These are phyloP conservation scores for Etheostoma cragini DNA, from an alignment of 2,113 vertebrate species.

Conservation along the genomic window DNA sequence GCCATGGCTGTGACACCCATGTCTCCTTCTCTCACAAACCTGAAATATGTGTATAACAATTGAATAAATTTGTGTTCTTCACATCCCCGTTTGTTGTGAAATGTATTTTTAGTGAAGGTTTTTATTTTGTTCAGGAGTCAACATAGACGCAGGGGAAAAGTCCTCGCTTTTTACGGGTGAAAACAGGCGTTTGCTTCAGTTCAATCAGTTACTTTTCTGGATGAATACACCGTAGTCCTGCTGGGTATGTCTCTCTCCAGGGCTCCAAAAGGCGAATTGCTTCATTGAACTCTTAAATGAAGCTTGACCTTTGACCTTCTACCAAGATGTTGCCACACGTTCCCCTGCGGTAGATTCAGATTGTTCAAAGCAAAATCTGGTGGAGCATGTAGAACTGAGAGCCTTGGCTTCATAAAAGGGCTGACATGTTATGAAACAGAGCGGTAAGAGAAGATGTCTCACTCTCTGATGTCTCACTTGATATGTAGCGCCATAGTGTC, in stretches of 20 bases:
- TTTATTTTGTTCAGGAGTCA: conserved; percentile 26
- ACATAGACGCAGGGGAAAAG: conserved; percentile 48
- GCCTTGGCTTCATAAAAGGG: conserved; percentile 13
- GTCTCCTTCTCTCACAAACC: not conserved
- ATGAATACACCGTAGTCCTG: conserved; percentile 45
- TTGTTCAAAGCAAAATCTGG: conserved; percentile 42
- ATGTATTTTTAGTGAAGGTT: not conserved
- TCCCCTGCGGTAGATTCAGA: not conserved
- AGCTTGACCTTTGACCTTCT: conserved; percentile 57
- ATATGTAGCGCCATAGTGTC: not conserved
- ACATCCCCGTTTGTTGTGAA: not conserved
- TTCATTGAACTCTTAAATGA: conserved; percentile 65
- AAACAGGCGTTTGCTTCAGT: conserved; percentile 37
- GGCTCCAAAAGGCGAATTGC: conserved; percentile 49
- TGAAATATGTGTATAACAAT: not conserved
- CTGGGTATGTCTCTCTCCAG: conserved; percentile 40
- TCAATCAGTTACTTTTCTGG: conserved; percentile 64
- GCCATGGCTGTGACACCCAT: too few species aligned
- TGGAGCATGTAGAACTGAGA: conserved; percentile 30
- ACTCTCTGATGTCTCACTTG: conserved; percentile 5
- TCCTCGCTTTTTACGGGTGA: conserved; percentile 42
- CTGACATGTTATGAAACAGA: conserved; percentile 36
- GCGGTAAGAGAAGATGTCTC: conserved; percentile 8
- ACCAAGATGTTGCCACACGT: conserved; percentile 40
- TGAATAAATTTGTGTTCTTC: not conserved